Evolutionary conservation across 2,797 vertebrate species (phyloP), one percentile per base, ranked within the genome.

Genomic region (Sarcoramphus papa): DNA sequence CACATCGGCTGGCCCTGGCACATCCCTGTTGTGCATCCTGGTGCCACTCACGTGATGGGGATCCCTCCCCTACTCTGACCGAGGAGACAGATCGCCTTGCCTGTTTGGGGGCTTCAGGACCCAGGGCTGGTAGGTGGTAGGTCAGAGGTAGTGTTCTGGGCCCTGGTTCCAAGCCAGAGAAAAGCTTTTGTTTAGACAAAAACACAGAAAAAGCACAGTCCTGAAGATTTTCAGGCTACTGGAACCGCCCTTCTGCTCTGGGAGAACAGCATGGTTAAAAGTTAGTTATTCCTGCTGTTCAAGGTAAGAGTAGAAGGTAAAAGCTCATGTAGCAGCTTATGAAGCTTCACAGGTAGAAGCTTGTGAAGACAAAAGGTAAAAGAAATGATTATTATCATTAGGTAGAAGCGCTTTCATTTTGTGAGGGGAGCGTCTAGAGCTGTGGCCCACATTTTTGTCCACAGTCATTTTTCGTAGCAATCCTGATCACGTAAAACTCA

Each of bases 1-100:
- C n/a, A 50, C 1, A 0, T 65, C 2, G 0, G 7, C 2, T 56
- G 35, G 12, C 33, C 6, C 2, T 62, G 70, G 6, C 27, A 40
- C 0, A 0, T 59, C 64, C 30, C 40, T 56, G 4, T 33, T 8
- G 11, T 12, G 48, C 33, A 31, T 43, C 18, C 5, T 23, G 24
- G 25, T n/a, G 43, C 33, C 60, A 47, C 9, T 79, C 12, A 4
- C 0, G 0, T 25, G 21, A 2, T 67, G 33, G 41, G 31, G 12
- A 48, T 53, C 28, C 16, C 8, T 54, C 8, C 6, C 9, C 23
- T 69, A 9, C 48, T 72, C 31, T 10, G 28, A n/a, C 4, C 1
- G 21, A 35, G 43, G 35, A 59, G 28, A 48, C 18, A 17, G 28
- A 14, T 56, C 0, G 0, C 11, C 10, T 50, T 79, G 30, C 15